phyloP scores from a whole-genome alignment of 2,797 vertebrate genomes.

The Myripristis murdjan region DNA sequence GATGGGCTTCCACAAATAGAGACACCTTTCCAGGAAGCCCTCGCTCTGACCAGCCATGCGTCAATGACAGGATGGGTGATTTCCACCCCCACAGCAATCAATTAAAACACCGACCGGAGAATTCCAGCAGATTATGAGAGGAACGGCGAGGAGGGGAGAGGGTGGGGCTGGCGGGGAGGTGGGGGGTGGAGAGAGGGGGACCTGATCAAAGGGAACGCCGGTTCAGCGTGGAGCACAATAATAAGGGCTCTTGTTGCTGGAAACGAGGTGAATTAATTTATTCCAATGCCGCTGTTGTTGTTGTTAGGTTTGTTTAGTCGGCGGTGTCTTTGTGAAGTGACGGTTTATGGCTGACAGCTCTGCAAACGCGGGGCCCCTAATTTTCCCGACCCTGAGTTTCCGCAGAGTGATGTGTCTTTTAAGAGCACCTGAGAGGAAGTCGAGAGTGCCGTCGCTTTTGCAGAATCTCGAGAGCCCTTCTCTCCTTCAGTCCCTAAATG shows the following conservation, averaged over 20 bases:
- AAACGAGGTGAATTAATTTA: conserved; percentile 59
- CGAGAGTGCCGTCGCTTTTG: conserved; percentile 31
- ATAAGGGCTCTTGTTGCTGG: conserved; percentile 43
- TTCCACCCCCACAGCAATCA: conserved; percentile 67
- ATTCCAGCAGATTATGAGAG: conserved; percentile 48
- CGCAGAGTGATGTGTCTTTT: conserved; percentile 51
- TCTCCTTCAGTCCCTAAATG: conserved; percentile 58
- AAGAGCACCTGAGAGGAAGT: conserved; percentile 59
- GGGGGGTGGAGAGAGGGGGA: conserved; percentile 12
- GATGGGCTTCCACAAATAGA: conserved; percentile 48
- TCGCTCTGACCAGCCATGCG: conserved; percentile 51
- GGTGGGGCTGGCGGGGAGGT: not conserved
- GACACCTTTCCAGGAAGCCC: conserved; percentile 51
- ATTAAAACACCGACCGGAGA: conserved; percentile 69
- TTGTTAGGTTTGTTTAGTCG: conserved; percentile 58
- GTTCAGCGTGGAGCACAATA: conserved; percentile 29
- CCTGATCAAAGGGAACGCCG: conserved; percentile 64
- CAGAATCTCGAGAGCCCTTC: conserved; percentile 66
- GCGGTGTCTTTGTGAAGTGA: conserved; percentile 36
- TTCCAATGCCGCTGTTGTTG: conserved; percentile 47
- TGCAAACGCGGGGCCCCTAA: conserved; percentile 29
- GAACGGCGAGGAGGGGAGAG: too few relatives aligned
- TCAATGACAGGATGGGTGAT: conserved; percentile 60
- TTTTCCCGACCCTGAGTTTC: conserved; percentile 33
- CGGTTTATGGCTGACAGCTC: conserved; percentile 52